A percentile compares a stretch with the other conserved stretches of the same genome.
phyloP scores from a whole-genome alignment of 2,113 vertebrate species.

The Polyodon spathula region DNA sequence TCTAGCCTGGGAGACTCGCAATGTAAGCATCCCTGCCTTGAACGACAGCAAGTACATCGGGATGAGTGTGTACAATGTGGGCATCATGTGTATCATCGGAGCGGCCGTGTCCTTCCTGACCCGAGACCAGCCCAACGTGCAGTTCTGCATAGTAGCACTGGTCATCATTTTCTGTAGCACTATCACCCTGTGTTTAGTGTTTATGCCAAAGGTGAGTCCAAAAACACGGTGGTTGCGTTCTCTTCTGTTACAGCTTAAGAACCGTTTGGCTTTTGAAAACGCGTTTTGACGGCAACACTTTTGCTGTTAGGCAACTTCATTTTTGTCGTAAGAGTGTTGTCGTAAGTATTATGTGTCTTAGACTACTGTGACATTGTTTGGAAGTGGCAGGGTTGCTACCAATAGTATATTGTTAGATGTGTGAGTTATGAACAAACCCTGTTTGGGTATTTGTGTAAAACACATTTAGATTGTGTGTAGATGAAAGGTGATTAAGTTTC shows the following conservation, averaged over 20 bases:
- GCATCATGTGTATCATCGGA: constrained; percentile 98
- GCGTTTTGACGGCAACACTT: too few relatives aligned
- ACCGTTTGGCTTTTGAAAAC: too few relatives aligned
- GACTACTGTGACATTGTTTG: too few relatives aligned
- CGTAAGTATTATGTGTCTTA: too few relatives aligned
- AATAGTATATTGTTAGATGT: too few relatives aligned
- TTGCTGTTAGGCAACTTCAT: too few relatives aligned
- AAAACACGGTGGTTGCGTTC: neutral
- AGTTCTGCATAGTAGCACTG: constrained; percentile 97
- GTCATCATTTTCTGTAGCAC: constrained; percentile 99
- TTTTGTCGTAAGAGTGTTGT: too few relatives aligned
- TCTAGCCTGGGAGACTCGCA: constrained; percentile 94
- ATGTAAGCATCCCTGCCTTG: constrained; percentile 95
- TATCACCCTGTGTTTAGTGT: constrained; percentile 96
- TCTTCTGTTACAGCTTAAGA: neutral
- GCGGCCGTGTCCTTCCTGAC: constrained; percentile 96
- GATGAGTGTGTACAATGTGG: constrained; percentile 98
- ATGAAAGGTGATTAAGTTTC: too few relatives aligned
- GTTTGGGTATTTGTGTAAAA: too few relatives aligned
- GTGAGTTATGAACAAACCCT: too few relatives aligned
- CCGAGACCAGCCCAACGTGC: constrained; percentile 93
- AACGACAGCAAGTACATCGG: constrained; percentile 98
- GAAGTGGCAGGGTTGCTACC: too few relatives aligned
- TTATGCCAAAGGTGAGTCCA: constrained; percentile 84
- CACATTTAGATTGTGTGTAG: too few relatives aligned